Conservation (phyloP, 1,140 invertebrate genomes). For the Meloidogyne exigua region DNA sequence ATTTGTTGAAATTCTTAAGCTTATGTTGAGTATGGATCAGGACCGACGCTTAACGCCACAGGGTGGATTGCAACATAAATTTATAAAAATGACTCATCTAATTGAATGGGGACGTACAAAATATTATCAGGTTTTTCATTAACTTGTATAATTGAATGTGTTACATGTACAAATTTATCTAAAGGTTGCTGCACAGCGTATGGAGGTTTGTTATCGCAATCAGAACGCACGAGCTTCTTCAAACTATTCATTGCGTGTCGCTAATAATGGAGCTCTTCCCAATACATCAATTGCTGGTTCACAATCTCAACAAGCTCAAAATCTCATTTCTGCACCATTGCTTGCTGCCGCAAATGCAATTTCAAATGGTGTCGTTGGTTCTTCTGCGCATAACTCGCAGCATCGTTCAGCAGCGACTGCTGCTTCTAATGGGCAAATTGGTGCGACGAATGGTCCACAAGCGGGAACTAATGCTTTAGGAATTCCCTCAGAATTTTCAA, state of each 20-base stretch:
- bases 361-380: constrained; percentile 37
- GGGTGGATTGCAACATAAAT: constrained; percentile 57
- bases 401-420: constrained; percentile 21
- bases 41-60: constrained; percentile 52
- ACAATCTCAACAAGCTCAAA: constrained; percentile 19
- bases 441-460: neutral
- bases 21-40: constrained; percentile 62
- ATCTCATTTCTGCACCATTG: constrained; percentile 31
- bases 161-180: neutral
- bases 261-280: neutral
- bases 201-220: constrained; percentile 52
- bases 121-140: constrained; percentile 35
- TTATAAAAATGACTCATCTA: constrained; percentile 60
- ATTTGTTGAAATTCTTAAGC: constrained; percentile 61
- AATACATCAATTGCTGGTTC: neutral
- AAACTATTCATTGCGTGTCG: neutral
- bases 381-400: constrained; percentile 8
- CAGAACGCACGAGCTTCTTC: constrained; percentile 8
- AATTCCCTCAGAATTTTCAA: constrained; percentile 29
- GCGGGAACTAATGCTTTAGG: neutral
- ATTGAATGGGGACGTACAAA: constrained; percentile 46
- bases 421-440: constrained; percentile 8
- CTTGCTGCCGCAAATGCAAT: constrained; percentile 22
- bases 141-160: too few relatives aligned
- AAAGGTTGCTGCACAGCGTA: constrained; percentile 43